Conservation (phyloP, 2,113 vertebrate species). For the Leptosomus discolor region DNA sequence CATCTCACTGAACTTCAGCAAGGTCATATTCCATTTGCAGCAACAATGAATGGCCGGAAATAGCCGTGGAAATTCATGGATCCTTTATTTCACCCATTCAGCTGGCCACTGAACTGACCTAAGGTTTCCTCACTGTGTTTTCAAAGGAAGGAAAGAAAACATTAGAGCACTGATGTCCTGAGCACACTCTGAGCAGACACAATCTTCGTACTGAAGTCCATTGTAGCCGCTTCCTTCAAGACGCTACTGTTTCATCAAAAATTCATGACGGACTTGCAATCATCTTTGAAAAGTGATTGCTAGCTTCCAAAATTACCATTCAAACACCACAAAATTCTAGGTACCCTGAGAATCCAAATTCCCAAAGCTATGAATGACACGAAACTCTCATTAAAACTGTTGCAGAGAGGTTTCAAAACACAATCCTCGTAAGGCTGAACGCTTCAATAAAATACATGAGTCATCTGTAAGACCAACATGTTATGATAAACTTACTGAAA, state of each 20-base stretch:
- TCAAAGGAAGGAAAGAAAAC: constrained; percentile 21
- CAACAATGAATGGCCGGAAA: not conserved
- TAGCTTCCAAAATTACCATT: not conserved
- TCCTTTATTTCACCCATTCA: not conserved
- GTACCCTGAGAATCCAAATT: not conserved
- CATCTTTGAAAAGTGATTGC: not conserved
- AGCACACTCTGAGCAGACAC: not conserved
- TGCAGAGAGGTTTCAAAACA: not conserved
- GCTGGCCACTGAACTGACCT: not conserved
- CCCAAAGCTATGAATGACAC: not conserved
- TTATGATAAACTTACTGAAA: not conserved
- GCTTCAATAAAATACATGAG: not conserved
- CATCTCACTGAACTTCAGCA: constrained; percentile 3
- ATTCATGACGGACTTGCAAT: not conserved
- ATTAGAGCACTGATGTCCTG: not conserved
- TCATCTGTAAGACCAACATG: not conserved
- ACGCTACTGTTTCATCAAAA: not conserved
- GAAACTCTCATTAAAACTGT: not conserved
- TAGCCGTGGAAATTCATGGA: not conserved
- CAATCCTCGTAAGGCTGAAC: not conserved
- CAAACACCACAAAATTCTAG: not conserved
- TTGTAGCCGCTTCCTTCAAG: not conserved
- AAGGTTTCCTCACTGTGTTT: not conserved
- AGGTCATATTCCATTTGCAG: not conserved
- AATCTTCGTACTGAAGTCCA: not conserved